Conservation (phyloP, 2,113 vertebrate species). For the Chloropsis cyanopogon region DNA sequence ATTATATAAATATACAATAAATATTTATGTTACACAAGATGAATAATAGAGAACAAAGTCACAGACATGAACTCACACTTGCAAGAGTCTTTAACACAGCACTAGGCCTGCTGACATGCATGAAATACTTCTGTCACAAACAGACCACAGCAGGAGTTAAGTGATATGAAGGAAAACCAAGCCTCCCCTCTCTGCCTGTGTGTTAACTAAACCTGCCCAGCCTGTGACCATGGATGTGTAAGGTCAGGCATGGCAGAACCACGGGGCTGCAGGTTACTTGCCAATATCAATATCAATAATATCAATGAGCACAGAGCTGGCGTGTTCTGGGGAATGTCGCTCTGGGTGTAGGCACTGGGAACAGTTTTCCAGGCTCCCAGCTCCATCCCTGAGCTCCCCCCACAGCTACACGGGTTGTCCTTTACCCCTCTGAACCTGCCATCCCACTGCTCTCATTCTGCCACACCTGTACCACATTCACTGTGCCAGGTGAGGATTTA, state of each 20-base stretch:
- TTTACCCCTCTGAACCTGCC: not conserved
- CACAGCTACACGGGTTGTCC: accelerated
- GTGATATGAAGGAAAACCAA: not conserved
- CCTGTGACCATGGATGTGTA: not conserved
- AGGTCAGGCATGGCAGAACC: constrained; percentile 16
- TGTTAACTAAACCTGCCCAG: constrained; percentile 62
- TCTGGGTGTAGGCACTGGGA: not conserved
- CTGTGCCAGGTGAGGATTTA: not conserved
- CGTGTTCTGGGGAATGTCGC: not conserved
- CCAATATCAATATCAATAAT: not conserved
- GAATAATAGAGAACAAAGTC: constrained; percentile 84
- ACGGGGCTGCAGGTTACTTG: not conserved
- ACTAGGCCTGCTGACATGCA: constrained; percentile 81
- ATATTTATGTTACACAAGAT: constrained; percentile 85
- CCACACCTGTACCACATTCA: not conserved
- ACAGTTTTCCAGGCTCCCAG: not conserved
- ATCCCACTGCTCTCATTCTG: not conserved
- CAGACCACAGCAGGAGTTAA: constrained; percentile 78
- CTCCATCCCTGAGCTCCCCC: not conserved
- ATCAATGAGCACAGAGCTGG: not conserved
- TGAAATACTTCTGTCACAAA: constrained; percentile 78
- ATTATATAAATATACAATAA: constrained; percentile 90
- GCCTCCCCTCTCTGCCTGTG: not conserved
- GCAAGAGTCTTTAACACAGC: constrained; percentile 81
- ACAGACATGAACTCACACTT: constrained; percentile 83